Base-by-base conservation (phyloP, 2,113 vertebrate species). In the Gallinago undulata region DNA sequence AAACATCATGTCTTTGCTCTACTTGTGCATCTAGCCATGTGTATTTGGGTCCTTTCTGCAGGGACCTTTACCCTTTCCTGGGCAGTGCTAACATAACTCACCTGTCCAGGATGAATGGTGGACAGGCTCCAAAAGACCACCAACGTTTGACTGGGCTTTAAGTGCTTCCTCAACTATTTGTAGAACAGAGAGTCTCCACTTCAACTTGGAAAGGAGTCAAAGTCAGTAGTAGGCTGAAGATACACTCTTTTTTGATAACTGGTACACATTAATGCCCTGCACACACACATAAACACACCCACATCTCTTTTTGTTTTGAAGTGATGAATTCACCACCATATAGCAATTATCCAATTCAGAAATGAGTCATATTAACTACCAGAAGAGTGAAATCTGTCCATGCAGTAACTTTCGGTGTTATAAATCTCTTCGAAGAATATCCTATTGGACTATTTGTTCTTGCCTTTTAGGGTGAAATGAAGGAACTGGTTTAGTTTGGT, bases 371-470 rank as follows among this genome's bases (percentile, higher is more conserved):
- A 41, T 81, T 63, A 95, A 84, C 62, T 68, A 83, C 53, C 67
- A 95, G 62, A 90, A 90, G 80, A 96, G 69, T 73, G 81, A 96
- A 90, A 95, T 93, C 86, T 96, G 92, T 92, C 90, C 81, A 30
- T 0, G 2, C 80, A 62, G 57, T 87, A 84, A 93, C 74, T 95
- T 93, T 53, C 3, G 3, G 66, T 48, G 35, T 48, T 53, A 53
- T 41, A 81, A 79, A 57, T 62, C 45, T 82, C 53, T 78, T 68
- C 23, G 39, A 72, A 90, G 31, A 87, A 27, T 60, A 75, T 56
- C 24, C n/a, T 56, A 4, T 48, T 62, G 47, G 19, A 45, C 11
- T 51, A 22, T 64, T 50, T 80, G 23, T 59, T 93, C 43, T 31
- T 87, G 59, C 19, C 9, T 93, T 72, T 72, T 64, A 64, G 43